A percentile compares a stretch with the other conserved stretches of the same genome.
Evolutionary conservation across 2,888 invertebrate genomes (phyloP).

Genomic region (Drosophila phalerata): DNA sequence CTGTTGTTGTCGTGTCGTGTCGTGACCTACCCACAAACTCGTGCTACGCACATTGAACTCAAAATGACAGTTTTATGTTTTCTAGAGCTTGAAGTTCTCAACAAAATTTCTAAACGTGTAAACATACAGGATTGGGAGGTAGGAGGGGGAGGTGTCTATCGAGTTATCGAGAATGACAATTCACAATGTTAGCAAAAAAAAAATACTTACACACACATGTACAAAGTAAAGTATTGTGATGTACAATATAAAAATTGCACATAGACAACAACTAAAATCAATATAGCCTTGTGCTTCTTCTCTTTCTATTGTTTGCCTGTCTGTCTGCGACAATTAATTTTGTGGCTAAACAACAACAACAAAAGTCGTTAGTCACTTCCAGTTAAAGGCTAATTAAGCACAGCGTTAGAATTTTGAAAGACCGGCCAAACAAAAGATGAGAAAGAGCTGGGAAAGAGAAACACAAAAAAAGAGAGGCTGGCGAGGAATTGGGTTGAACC

Average conservation of each 20-base stretch:
- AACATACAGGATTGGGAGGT: neutral
- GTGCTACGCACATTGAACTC: constrained; percentile 62
- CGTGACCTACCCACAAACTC: constrained; percentile 49
- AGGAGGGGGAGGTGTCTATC: neutral
- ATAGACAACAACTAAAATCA: constrained; percentile 62
- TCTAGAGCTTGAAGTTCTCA: constrained; percentile 66
- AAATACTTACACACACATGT: constrained; percentile 1
- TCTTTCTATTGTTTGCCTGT: constrained; percentile 48
- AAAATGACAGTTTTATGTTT: constrained; percentile 67
- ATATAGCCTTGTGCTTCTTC: constrained; percentile 66
- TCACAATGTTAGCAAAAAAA: neutral
- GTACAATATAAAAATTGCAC: constrained; percentile 20
- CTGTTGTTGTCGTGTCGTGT: constrained; percentile 35
- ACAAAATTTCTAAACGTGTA: constrained; percentile 40
- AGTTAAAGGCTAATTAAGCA: constrained; percentile 77
- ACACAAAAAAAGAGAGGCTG: constrained; percentile 19
- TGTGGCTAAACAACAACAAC: constrained; percentile 40
- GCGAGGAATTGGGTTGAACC: constrained; percentile 24
- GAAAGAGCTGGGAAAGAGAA: constrained; percentile 23
- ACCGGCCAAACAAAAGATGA: constrained; percentile 31
- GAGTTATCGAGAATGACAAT: constrained; percentile 15
- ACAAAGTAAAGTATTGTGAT: neutral
- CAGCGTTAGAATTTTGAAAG: constrained; percentile 71
- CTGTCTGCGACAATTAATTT: constrained; percentile 75
- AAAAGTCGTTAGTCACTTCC: constrained; percentile 78